A percentile compares a stretch with the other conserved stretches of the same genome.
phyloP scores from a whole-genome alignment of 2,113 vertebrate species.

The Alligator mississippiensis region DNA sequence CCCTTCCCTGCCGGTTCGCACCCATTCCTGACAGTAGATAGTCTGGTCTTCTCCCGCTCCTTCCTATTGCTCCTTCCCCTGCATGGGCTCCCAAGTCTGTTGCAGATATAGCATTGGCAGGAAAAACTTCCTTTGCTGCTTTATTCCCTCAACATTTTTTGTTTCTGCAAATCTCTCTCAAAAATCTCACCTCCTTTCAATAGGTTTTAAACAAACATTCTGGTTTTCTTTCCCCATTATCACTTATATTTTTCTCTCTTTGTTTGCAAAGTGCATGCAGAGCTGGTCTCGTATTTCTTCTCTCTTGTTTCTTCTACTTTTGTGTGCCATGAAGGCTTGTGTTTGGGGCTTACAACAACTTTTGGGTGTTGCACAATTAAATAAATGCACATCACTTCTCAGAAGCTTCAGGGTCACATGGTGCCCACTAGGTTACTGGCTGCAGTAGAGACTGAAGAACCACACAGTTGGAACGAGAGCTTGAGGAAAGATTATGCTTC shows the following conservation, averaged over 20 bases:
- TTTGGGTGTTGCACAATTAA: not conserved
- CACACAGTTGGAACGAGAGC: not conserved
- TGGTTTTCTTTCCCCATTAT: not conserved
- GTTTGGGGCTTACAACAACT: not conserved
- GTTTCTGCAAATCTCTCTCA: not conserved
- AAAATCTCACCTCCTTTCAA: not conserved
- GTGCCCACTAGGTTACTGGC: not conserved
- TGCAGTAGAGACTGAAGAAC: not conserved
- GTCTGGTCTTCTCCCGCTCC: not conserved
- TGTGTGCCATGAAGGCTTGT: not conserved
- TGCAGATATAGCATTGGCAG: too few relatives aligned
- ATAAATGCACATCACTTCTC: not conserved
- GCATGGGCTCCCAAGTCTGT: not conserved
- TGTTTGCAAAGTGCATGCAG: not conserved
- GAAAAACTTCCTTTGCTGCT: not conserved
- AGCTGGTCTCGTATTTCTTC: not conserved
- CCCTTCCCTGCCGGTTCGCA: not conserved
- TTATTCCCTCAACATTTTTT: not conserved
- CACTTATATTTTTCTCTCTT: constrained; percentile 14
- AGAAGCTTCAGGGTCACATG: not conserved
- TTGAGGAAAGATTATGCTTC: not conserved
- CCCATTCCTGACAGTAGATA: not conserved
- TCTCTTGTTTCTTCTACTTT: not conserved
- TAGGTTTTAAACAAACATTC: constrained; percentile 15
- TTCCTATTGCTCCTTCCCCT: not conserved